Evolutionary conservation across 2,888 invertebrate species (phyloP).

Genomic region (Lamellibrachia satsuma): DNA sequence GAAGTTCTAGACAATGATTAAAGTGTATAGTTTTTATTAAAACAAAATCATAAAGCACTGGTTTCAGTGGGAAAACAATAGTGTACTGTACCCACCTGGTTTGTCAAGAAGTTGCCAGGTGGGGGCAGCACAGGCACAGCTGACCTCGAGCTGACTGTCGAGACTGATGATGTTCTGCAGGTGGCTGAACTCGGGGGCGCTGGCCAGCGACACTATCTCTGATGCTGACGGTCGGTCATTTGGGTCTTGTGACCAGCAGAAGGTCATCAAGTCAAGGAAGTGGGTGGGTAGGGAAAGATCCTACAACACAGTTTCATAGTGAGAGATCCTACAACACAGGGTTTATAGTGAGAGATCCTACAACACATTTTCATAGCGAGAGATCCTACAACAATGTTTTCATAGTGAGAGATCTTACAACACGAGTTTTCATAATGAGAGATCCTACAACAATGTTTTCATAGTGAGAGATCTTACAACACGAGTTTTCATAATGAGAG

Average conservation of each 20-base stretch:
- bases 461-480: conserved; percentile 63
- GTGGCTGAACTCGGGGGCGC: conserved; percentile 93
- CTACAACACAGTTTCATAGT: conserved; percentile 44
- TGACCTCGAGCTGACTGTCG: conserved; percentile 64
- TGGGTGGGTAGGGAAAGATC: conserved; percentile 70
- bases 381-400: conserved; percentile 66
- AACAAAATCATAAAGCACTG: too few species aligned
- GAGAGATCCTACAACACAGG: conserved; percentile 78
- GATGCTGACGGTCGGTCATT: conserved; percentile 90
- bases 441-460: conserved; percentile 83
- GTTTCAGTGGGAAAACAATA: neutral
- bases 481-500: conserved; percentile 56
- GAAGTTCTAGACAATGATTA: too few species aligned
- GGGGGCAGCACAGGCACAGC: conserved; percentile 40
- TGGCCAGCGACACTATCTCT: conserved; percentile 85
- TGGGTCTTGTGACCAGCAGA: conserved; percentile 89
- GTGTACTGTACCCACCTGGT: neutral
- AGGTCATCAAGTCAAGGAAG: conserved; percentile 91
- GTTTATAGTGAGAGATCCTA: conserved; percentile 66
- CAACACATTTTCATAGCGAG: conserved; percentile 8
- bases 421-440: conserved; percentile 62
- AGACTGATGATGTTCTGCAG: conserved; percentile 81
- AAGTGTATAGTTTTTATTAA: too few species aligned
- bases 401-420: conserved; percentile 65
- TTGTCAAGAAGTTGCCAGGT: conserved; percentile 21